Percentiles rank a stretch among this genome's conserved stretches.
phyloP scores from a whole-genome alignment of 2,113 vertebrate species.

The Acinonyx jubatus region DNA sequence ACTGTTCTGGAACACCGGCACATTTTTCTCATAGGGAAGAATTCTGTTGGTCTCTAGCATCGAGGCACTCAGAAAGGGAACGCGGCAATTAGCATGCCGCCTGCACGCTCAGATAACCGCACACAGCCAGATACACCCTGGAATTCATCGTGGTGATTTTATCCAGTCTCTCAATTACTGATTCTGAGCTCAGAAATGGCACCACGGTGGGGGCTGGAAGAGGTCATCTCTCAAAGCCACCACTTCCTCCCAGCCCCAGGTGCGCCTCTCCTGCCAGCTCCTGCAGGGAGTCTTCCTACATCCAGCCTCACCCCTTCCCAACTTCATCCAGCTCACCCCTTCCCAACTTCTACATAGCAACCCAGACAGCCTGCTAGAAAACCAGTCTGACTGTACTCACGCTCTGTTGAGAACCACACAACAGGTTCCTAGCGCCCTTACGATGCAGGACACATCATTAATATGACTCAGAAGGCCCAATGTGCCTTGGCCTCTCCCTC shows the following conservation, averaged over 20 bases:
- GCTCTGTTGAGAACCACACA: neutral
- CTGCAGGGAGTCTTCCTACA: neutral
- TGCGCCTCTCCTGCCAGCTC: neutral
- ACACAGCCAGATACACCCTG: neutral
- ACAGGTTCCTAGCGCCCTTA: neutral
- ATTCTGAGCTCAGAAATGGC: slow-evolving; percentile 56
- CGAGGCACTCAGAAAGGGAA: neutral
- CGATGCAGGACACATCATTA: neutral
- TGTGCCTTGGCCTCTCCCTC: neutral
- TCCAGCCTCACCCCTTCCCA: neutral
- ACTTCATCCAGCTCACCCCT: neutral
- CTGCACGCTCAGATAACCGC: neutral
- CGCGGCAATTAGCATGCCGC: slow-evolving; percentile 10
- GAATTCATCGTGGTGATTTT: slow-evolving; percentile 55
- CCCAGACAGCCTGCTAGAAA: neutral
- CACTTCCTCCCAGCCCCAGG: neutral
- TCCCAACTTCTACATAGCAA: neutral
- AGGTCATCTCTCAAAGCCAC: neutral
- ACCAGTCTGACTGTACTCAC: neutral
- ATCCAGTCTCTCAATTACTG: slow-evolving; percentile 50
- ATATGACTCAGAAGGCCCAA: neutral
- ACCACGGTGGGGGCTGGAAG: neutral
- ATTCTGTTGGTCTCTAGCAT: neutral
- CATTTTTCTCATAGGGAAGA: neutral
- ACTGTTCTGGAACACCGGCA: neutral